Evolutionary conservation across 2,888 invertebrate genomes (phyloP), one percentile per base, ranked within the genome.

Genomic region (Pammene aurita): DNA sequence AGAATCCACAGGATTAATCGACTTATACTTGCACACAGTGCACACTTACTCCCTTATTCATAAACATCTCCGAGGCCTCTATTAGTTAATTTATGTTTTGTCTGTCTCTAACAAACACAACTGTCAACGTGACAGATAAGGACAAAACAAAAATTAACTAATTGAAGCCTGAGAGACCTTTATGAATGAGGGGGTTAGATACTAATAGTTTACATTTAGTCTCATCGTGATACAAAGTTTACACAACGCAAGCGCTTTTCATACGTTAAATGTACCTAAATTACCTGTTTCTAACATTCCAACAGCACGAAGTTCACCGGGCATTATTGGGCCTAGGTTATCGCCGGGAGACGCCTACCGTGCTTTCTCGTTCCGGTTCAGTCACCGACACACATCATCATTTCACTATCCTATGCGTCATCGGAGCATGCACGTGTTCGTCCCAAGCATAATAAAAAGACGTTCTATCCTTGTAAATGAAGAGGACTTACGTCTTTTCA

Each of bases 351-450:
- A 38, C 62, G 62, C 62, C 50, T 41, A 41, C 18, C 44, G n/a
- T 18, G 50, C 48, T 57, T 66, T 57, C 65, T 44, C 48, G 50
- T 55, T 44, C 13, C 55, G 64, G 55, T 64, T 16, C 55, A 55
- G 55, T 64, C 54, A 55, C 46, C 64, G 55, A 52, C 62, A 61
- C 60, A 56, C 57, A 57, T 26, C 46, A 64, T 56, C 48, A 57
- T 48, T 57, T 34, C 41, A 48, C 48, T 66, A 34, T 54, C 13
- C 18, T 14, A 50, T 66, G 58, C 58, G 58, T 66, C 52, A 66
- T 52, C 41, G 34, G n/a, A 42, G 26, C 41, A 34, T 55, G 42
- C 66, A 66, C 66, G 58, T 66, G 66, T 58, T 52, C n/a, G 26
- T n/a, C n/a, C 14, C 26, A n/a, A 34, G 6, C 4, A 35, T 7